Conservation (phyloP, 2,797 vertebrate genomes). For the Rhodeus uyekii region DNA sequence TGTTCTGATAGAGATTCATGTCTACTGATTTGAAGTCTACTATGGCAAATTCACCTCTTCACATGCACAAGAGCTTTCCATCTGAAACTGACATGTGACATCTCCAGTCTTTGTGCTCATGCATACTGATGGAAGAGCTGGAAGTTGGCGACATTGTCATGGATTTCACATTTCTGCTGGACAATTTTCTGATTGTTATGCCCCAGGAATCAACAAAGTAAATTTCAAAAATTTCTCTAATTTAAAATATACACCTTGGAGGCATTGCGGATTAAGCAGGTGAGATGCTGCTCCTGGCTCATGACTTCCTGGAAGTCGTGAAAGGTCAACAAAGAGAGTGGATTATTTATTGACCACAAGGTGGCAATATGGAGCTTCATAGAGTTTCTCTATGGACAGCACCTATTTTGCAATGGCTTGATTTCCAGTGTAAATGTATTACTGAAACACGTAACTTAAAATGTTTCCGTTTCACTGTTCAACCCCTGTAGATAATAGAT, state of each 20-base stretch:
- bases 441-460: not conserved
- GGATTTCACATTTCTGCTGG: not conserved
- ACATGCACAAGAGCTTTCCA: not conserved
- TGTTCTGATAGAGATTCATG: not conserved
- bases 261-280: not conserved
- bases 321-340: not conserved
- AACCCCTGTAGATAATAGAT: too few relatives aligned
- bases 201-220: not conserved
- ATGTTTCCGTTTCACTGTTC: too few relatives aligned
- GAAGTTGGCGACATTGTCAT: not conserved
- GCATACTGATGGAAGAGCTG: not conserved
- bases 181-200: not conserved
- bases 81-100: not conserved
- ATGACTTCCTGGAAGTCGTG: not conserved
- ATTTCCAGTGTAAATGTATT: too few relatives aligned
- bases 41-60: not conserved
- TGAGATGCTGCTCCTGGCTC: not conserved
- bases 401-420: not conserved
- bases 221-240: not conserved
- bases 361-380: slow-evolving; percentile 19
- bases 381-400: not conserved
- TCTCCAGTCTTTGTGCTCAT: not conserved
- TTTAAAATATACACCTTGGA: slow-evolving; percentile 3
- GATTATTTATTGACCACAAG: slow-evolving; percentile 28
- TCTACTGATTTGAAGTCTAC: not conserved